Evolutionary conservation across 2,888 invertebrate species (phyloP).

Genomic region (Patella caerulea): DNA sequence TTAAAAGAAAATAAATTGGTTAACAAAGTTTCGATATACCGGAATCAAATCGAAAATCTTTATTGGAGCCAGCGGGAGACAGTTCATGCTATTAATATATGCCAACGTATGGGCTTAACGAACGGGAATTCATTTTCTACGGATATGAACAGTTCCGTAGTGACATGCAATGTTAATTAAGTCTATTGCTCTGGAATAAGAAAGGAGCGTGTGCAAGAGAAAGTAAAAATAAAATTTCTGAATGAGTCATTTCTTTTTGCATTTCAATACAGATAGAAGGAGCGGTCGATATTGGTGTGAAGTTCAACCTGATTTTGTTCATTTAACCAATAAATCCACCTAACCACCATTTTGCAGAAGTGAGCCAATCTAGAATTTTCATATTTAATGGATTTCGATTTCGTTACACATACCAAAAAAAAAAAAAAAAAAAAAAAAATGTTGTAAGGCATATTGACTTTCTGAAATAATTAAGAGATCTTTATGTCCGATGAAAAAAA

Average conservation of each 20-base stretch:
- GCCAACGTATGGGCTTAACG: too few species aligned
- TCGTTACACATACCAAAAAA: background rate
- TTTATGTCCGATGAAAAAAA: background rate
- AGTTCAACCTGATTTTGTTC: background rate
- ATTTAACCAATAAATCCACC: background rate
- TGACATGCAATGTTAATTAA: constrained; percentile 7
- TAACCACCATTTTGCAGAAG: background rate
- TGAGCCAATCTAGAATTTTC: too few species aligned
- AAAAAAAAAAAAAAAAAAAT: background rate
- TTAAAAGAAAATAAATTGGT: too few species aligned
- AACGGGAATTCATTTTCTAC: constrained; percentile 5
- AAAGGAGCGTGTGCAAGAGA: background rate
- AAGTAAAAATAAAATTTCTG: background rate
- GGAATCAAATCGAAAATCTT: too few species aligned
- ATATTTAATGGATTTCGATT: too few species aligned
- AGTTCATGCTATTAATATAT: too few species aligned
- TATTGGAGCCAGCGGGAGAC: too few species aligned
- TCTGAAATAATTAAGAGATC: background rate
- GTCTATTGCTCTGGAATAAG: background rate
- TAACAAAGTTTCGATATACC: too few species aligned
- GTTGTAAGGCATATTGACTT: background rate
- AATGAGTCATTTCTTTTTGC: too few species aligned
- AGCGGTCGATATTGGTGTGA: background rate
- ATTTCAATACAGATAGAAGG: background rate
- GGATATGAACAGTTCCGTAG: constrained; percentile 7